Conservation (phyloP, 2,797 vertebrate species). For the Takifugu ocellatus region DNA sequence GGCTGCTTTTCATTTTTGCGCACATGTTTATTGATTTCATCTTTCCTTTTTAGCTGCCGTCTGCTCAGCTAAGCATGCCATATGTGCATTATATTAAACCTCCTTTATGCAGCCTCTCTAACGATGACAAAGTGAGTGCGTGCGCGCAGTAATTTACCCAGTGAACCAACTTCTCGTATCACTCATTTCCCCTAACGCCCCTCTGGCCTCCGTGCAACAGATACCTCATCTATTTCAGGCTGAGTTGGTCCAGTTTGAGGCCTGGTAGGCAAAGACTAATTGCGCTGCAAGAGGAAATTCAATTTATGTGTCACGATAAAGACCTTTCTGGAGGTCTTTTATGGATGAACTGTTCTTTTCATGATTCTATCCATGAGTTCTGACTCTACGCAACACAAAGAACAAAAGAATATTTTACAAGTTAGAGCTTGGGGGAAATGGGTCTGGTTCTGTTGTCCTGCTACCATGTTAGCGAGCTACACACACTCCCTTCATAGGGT, state of each 20-base stretch:
- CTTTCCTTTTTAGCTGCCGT: constrained; percentile 8
- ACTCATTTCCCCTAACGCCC: not conserved
- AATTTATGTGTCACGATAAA: not conserved
- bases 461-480: constrained; percentile 59
- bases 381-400: no score
- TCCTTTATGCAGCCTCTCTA: not conserved
- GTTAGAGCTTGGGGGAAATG: constrained; percentile 66
- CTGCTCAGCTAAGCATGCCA: constrained; percentile 12
- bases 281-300: no score
- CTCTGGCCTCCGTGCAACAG: not conserved
- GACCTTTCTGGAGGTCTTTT: no score
- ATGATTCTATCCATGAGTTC: no score
- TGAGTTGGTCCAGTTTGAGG: not conserved
- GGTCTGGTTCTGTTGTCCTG: constrained; percentile 58
- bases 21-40: not conserved
- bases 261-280: not conserved
- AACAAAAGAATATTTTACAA: constrained; percentile 71
- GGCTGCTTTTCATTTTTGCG: not conserved
- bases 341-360: no score
- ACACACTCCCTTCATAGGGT: constrained; percentile 35
- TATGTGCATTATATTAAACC: constrained; percentile 23
- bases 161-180: not conserved
- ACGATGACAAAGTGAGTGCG: not conserved
- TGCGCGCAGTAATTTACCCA: not conserved
- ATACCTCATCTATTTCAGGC: not conserved